These are phyloP conservation scores for Hyles lineata DNA, from an alignment of 2,888 invertebrate genomes.

Conservation along the genomic window DNA sequence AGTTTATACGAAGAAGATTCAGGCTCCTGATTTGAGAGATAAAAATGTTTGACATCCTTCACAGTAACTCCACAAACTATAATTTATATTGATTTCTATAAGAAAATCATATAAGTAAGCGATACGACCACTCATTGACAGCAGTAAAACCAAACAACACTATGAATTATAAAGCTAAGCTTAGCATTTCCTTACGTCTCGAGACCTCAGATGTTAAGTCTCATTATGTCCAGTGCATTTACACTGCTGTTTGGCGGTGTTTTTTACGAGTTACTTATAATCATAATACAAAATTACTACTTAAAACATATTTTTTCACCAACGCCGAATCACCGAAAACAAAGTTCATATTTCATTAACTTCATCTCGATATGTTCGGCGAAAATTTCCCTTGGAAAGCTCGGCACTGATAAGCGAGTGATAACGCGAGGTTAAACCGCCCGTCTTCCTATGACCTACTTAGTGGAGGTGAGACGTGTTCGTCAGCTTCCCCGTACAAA, in stretches of 20 bases:
- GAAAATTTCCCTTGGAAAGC: conserved; percentile 8
- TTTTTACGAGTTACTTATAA: background rate
- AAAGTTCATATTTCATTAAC: background rate
- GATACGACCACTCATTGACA: too few species aligned
- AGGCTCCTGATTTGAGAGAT: too few species aligned
- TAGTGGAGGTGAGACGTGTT: conserved; percentile 36
- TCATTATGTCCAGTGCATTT: too few species aligned
- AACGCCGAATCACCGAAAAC: background rate
- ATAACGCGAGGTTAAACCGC: conserved; percentile 32
- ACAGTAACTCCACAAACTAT: too few species aligned
- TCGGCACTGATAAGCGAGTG: conserved; percentile 22
- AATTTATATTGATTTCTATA: too few species aligned
- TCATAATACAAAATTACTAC: background rate
- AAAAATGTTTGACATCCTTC: too few species aligned
- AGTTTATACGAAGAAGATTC: background rate
- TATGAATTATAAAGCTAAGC: too few species aligned
- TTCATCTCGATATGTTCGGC: background rate
- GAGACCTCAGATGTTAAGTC: too few species aligned
- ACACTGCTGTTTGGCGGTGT: background rate
- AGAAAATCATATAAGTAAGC: too few species aligned
- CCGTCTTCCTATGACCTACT: conserved; percentile 39
- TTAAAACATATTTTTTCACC: background rate
- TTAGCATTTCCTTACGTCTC: too few species aligned
- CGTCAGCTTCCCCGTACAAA: conserved; percentile 38
- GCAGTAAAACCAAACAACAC: too few species aligned